These are phyloP conservation scores for Drosophila anomalata DNA, from an alignment of 2,888 invertebrate genomes.

Conservation along the genomic window DNA sequence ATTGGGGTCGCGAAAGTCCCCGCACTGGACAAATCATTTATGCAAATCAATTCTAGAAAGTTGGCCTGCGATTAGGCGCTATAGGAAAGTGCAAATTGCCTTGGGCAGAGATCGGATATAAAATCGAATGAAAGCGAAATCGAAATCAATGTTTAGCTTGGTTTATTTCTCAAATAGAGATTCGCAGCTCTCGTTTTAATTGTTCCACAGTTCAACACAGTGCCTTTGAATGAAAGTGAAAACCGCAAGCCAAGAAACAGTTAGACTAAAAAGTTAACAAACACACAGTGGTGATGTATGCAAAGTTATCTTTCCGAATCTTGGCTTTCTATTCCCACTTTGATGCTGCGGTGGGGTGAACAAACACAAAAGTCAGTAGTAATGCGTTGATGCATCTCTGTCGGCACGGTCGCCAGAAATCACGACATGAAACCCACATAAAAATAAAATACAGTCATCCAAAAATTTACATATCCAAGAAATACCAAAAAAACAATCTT, in stretches of 20 bases:
- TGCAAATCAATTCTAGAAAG: conserved; percentile 64
- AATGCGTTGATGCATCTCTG: conserved; percentile 35
- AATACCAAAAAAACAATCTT: conserved; percentile 43
- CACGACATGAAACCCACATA: conserved; percentile 35
- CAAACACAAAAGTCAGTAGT: conserved; percentile 24
- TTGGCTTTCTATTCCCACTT: conserved; percentile 38
- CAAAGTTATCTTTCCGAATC: conserved; percentile 37
- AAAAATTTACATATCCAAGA: conserved; percentile 60
- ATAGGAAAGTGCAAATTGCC: conserved; percentile 47
- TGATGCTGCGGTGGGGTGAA: conserved; percentile 7
- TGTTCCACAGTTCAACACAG: conserved; percentile 33
- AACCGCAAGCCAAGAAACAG: conserved; percentile 27
- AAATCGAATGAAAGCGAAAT: conserved; percentile 34
- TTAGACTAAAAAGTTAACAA: conserved; percentile 18
- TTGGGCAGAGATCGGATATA: conserved; percentile 23
- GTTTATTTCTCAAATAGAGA: conserved; percentile 19
- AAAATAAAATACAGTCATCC: conserved; percentile 21
- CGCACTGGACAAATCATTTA: conserved; percentile 53
- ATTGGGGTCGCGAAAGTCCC: conserved; percentile 61
- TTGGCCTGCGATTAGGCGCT: conserved; percentile 32
- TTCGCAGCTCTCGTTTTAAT: conserved; percentile 42
- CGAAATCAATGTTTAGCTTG: conserved; percentile 21
- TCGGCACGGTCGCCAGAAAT: conserved; percentile 18
- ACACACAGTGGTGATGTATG: conserved; percentile 24
- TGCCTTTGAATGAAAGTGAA: conserved; percentile 43